phyloP scores from a whole-genome alignment of 2,113 vertebrate genomes.

The Microtus pennsylvanicus region DNA sequence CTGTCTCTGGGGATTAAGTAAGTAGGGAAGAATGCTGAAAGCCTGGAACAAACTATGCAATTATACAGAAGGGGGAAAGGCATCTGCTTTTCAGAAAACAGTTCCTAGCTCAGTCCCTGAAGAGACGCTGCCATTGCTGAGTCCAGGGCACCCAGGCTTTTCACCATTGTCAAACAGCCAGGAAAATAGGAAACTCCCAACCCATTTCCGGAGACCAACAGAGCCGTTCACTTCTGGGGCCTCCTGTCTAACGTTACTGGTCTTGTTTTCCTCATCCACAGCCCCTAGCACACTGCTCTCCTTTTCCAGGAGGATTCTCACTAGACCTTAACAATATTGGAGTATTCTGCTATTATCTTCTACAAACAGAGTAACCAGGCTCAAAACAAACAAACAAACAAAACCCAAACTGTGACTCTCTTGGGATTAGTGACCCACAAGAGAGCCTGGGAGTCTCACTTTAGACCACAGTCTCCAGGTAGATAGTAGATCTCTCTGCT shows the following conservation, averaged over 20 bases:
- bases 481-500: neutral
- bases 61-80: neutral
- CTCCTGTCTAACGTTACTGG: accelerated
- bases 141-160: neutral
- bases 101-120: neutral
- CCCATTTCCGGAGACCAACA: neutral
- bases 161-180: neutral
- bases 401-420: neutral
- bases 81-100: neutral
- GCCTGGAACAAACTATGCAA: neutral
- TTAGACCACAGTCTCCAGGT: neutral
- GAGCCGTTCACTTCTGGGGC: neutral
- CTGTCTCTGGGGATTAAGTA: neutral
- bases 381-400: neutral
- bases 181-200: neutral
- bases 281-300: neutral
- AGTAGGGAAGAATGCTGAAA: neutral
- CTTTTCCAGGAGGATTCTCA: neutral
- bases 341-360: neutral
- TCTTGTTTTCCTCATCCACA: neutral
- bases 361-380: neutral
- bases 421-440: neutral
- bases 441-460: neutral
- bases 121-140: neutral
- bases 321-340: neutral